Evolutionary conservation across 1,140 invertebrate species (phyloP), one percentile per base, ranked within the genome.

Genomic region (Penaeus japonicus): DNA sequence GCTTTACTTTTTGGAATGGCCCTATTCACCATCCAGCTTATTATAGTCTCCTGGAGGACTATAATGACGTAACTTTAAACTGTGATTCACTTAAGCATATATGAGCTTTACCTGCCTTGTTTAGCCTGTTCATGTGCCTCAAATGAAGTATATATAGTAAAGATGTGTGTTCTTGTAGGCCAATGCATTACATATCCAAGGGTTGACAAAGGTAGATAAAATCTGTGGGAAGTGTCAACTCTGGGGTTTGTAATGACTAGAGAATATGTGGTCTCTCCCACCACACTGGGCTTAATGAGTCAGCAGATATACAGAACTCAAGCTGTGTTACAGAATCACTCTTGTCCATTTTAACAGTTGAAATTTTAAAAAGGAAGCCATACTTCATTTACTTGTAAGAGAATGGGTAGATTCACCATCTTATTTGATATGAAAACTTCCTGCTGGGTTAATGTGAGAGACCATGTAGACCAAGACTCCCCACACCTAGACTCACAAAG

Each of bases 11-110:
- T 70, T 59, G 77, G 78, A 81, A 87, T 39, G 59, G 55, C 55
- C 85, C 78, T 82, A 24, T 70, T 81, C 85, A 87, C 85, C 78
- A 87, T 87, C 85, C 85, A 87, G 73, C 81, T 47, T 24, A 87
- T 87, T 87, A 87, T 81, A 81, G 85, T 87, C 85, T 70, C 27
- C 15, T 35, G 20, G 18, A 80, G 53, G 85, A 32, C 85, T 81
- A 81, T 81, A 87, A 87, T 87, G 78, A 87, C 85, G 79, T 62
- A 57, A 87, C 85, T 87, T 81, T 65, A 87, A 87, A 81, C 85
- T 87, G 85, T 87, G 85, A 87, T 87, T 87, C 85, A 87, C 78
- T 87, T 85, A 87, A 87, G 85, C 85, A 87, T 87, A 87, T 87
- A 87, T 87, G 85, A 87, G 85, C 85, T 87, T 87, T 87, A 87